Evolutionary conservation across 2,113 vertebrate species (phyloP).

Genomic region (Marmota flaviventris): DNA sequence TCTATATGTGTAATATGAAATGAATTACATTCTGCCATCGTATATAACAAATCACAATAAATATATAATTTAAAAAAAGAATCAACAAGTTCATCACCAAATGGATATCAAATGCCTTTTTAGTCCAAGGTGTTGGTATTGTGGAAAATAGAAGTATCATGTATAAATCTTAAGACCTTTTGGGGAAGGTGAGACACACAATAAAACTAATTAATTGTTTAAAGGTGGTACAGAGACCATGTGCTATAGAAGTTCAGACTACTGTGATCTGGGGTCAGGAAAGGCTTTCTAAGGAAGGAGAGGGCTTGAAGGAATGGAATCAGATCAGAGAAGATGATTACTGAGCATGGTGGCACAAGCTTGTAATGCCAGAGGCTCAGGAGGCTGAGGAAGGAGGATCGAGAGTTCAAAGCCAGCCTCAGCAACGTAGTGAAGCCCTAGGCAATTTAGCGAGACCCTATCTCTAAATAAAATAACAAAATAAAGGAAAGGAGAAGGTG

Average conservation of each 20-base stretch:
- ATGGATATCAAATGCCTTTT: neutral
- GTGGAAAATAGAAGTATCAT: neutral
- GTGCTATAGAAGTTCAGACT: neutral
- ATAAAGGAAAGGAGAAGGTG: neutral
- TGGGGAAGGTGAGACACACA: neutral
- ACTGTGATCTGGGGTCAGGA: neutral
- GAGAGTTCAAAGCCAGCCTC: too few relatives aligned
- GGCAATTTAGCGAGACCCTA: too few relatives aligned
- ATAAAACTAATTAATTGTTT: conserved; percentile 47
- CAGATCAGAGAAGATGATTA: neutral
- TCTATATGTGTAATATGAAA: too few relatives aligned
- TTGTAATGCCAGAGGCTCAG: too few relatives aligned
- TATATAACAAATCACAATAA: too few relatives aligned
- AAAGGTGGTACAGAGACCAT: neutral
- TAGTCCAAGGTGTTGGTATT: conserved; percentile 21
- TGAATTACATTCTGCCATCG: too few relatives aligned
- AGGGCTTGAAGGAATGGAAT: neutral
- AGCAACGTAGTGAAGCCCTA: too few relatives aligned
- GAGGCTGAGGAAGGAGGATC: too few relatives aligned
- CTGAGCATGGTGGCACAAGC: too few relatives aligned
- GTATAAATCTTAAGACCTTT: neutral
- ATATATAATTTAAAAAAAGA: too few relatives aligned
- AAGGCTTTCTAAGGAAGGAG: neutral
- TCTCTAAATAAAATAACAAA: too few relatives aligned
- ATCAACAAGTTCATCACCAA: neutral